phyloP scores from a whole-genome alignment of 2,888 invertebrate genomes.

The Hyalella azteca region DNA sequence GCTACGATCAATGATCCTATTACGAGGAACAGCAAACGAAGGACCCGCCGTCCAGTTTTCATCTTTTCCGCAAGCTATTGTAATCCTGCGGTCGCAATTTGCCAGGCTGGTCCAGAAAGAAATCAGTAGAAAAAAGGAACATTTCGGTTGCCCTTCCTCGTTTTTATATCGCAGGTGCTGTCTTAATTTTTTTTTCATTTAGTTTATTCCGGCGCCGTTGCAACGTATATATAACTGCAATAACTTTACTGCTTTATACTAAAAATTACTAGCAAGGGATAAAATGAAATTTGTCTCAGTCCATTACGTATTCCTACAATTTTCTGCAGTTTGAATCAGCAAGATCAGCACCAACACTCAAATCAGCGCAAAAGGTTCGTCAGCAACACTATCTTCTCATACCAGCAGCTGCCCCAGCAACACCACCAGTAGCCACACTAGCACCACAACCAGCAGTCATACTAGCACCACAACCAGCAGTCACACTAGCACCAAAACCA shows the following conservation, averaged over 20 bases:
- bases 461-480: background rate
- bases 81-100: slow-evolving; percentile 28
- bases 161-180: background rate
- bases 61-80: slow-evolving; percentile 23
- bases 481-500: too few species aligned
- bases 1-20: too few species aligned
- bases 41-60: background rate
- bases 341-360: too few species aligned
- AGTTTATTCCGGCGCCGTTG: too few species aligned
- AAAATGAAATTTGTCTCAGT: background rate
- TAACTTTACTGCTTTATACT: background rate
- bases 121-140: background rate
- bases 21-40: too few species aligned
- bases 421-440: background rate
- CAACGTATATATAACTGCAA: background rate
- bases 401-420: background rate
- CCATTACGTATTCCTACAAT: too few species aligned
- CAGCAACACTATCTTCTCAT: background rate
- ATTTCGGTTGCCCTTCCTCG: background rate
- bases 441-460: background rate
- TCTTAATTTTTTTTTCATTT: background rate
- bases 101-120: slow-evolving; percentile 15
- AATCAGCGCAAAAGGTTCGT: background rate
- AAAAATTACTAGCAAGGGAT: background rate
- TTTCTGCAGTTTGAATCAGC: too few species aligned